Conservation (phyloP, 2,797 vertebrate species). For the Leptatherina wallacei region DNA sequence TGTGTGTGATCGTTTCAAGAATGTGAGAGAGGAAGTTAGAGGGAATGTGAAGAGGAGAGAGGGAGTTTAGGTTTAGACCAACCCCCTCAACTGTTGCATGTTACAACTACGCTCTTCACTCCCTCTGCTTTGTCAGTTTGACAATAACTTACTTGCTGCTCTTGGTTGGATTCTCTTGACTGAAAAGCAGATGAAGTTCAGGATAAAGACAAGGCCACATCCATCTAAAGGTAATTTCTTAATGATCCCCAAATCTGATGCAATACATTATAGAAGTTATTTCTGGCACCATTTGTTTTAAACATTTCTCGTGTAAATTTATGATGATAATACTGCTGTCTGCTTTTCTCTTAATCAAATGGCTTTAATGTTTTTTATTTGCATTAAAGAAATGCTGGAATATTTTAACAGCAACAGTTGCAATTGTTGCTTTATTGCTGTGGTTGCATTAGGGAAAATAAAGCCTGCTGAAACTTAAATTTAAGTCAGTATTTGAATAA, state of each 20-base stretch:
- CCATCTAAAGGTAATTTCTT: slow-evolving; percentile 65
- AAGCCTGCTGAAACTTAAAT: neutral
- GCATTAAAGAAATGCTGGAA: neutral
- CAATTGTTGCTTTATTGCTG: neutral
- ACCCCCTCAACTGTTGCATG: slow-evolving; percentile 67
- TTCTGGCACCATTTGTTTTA: neutral
- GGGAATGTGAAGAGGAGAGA: slow-evolving; percentile 26
- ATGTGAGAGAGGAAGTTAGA: slow-evolving; percentile 22
- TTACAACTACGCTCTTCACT: slow-evolving; percentile 60
- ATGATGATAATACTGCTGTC: neutral
- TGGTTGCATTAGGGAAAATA: neutral
- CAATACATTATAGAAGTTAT: neutral
- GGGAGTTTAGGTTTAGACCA: slow-evolving; percentile 47
- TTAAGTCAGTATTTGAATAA: neutral
- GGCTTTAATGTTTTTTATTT: neutral
- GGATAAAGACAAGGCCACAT: slow-evolving; percentile 21
- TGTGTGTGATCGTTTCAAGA: neutral
- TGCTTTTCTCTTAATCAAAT: too few species aligned
- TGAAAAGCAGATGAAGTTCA: slow-evolving; percentile 48
- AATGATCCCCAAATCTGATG: slow-evolving; percentile 8
- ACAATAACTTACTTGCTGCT: slow-evolving; percentile 41
- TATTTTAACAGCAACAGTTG: neutral
- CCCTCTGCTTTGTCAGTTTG: slow-evolving; percentile 61
- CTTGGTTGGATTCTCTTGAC: slow-evolving; percentile 61
- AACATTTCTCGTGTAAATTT: neutral